phyloP scores from a whole-genome alignment of 2,113 vertebrate genomes.

The Pedetes capensis region DNA sequence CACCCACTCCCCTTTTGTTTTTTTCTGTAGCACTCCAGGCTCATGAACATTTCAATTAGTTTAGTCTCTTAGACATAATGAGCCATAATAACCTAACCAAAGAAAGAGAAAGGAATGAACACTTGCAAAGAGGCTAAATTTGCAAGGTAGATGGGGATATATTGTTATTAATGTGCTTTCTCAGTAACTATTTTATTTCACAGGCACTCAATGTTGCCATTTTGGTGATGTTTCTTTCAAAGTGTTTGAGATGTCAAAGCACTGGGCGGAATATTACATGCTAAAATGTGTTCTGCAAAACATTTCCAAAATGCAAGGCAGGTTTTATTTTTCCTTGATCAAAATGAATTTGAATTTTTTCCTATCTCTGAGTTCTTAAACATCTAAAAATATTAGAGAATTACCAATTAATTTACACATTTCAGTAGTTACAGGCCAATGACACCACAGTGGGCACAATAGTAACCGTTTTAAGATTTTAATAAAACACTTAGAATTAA shows the following conservation, averaged over 20 bases:
- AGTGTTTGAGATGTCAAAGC: conserved; percentile 18
- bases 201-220: conserved; percentile 60
- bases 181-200: conserved; percentile 75
- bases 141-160: conserved; percentile 72
- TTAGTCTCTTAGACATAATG: conserved; percentile 83
- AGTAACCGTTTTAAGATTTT: neutral
- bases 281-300: neutral
- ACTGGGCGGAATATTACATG: conserved; percentile 5
- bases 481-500: conserved; percentile 32
- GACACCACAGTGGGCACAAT: neutral
- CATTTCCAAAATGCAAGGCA: neutral
- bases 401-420: neutral
- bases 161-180: conserved; percentile 67
- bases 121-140: conserved; percentile 78
- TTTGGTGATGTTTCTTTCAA: conserved; percentile 63
- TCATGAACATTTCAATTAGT: conserved; percentile 85
- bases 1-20: neutral
- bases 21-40: conserved; percentile 80
- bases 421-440: neutral
- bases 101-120: conserved; percentile 80
- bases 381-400: neutral
- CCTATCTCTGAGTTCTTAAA: neutral
- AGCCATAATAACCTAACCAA: conserved; percentile 82
- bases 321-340: conserved; percentile 1
- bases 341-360: neutral